These are phyloP conservation scores for Podocnemis expansa DNA, from an alignment of 2,113 vertebrate genomes.

Conservation along the genomic window DNA sequence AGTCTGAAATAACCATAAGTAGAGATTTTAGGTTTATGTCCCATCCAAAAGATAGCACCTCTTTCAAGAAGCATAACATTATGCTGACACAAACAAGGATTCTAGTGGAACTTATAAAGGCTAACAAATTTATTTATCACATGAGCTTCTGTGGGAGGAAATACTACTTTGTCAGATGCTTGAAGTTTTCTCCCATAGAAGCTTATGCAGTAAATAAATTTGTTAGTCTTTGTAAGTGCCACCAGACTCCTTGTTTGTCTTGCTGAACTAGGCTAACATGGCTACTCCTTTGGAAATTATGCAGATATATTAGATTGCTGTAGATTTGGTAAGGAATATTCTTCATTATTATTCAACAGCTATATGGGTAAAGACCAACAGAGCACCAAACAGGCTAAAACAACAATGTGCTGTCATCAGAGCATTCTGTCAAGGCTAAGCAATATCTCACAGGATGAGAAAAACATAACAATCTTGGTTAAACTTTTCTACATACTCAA, in stretches of 20 bases:
- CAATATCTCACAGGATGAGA: neutral
- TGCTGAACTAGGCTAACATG: too few relatives aligned
- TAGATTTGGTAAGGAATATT: neutral
- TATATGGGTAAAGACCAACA: neutral
- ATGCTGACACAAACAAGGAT: neutral
- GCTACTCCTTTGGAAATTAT: too few relatives aligned
- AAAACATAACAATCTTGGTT: neutral
- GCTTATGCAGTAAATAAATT: too few relatives aligned
- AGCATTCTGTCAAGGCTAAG: neutral
- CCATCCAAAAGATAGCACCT: neutral
- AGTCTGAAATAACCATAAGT: neutral
- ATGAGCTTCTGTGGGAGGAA: too few relatives aligned
- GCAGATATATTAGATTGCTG: accelerated
- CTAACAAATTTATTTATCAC: too few relatives aligned
- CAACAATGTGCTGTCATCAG: accelerated
- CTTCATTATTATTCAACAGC: accelerated
- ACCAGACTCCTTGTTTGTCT: too few relatives aligned
- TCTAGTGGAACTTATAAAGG: too few relatives aligned
- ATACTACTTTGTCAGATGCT: too few relatives aligned
- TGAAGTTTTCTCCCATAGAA: too few relatives aligned
- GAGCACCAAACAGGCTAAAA: neutral
- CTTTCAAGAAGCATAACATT: neutral
- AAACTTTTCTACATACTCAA: neutral
- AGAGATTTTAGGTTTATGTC: neutral
- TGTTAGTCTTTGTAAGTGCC: too few relatives aligned